Evolutionary conservation across 2,113 vertebrate genomes (phyloP).

Genomic region (Rhadina sibilatrix): DNA sequence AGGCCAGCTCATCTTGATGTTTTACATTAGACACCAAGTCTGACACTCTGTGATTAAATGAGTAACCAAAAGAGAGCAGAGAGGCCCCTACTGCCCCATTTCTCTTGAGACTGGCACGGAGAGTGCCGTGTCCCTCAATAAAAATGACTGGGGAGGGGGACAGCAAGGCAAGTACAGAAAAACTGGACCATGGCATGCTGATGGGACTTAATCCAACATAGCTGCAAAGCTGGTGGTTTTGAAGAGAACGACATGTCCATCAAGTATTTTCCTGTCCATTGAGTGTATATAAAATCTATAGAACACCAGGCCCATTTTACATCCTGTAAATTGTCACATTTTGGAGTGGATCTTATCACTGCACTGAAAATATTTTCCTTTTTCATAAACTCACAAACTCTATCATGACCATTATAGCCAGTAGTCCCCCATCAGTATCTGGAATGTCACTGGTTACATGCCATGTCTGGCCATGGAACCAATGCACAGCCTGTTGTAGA

Average conservation of each 20-base stretch:
- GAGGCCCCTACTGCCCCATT: neutral
- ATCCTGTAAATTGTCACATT: neutral
- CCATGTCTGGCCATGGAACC: neutral
- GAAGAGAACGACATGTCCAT: neutral
- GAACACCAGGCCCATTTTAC: neutral
- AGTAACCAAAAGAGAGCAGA: neutral
- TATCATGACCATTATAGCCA: neutral
- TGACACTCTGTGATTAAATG: neutral
- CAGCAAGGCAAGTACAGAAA: neutral
- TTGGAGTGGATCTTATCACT: neutral
- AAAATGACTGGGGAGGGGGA: accelerated
- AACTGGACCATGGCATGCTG: neutral
- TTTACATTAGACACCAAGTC: neutral
- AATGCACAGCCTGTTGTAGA: neutral
- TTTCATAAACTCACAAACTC: neutral
- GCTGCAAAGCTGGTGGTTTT: neutral
- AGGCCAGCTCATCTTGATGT: neutral
- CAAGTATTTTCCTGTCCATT: neutral
- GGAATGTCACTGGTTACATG: neutral
- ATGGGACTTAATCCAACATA: neutral
- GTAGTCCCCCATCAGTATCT: neutral
- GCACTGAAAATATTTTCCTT: neutral
- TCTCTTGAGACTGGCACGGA: neutral
- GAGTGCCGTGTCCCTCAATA: neutral
- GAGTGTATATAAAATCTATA: neutral